phyloP scores from a whole-genome alignment of 1,140 invertebrate species.

The Cydia pomonella region DNA sequence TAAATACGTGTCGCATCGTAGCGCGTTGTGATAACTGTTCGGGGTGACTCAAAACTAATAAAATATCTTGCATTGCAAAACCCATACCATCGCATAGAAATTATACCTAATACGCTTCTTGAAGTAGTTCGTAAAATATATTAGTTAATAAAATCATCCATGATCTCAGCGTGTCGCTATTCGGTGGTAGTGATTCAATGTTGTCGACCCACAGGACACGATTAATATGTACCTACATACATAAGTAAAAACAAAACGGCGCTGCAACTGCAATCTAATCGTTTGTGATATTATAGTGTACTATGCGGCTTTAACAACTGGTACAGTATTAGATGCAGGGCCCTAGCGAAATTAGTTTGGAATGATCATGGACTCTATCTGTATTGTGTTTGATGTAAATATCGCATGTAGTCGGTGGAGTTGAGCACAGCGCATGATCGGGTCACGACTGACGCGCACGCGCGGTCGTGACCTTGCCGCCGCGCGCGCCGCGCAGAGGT shows the following conservation, averaged over 20 bases:
- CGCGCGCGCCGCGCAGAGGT: conserved; percentile 70
- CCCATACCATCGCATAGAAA: conserved; percentile 15
- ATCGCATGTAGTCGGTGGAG: conserved; percentile 44
- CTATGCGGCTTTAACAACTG: conserved; percentile 48
- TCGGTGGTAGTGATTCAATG: conserved; percentile 52
- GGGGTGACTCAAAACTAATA: neutral
- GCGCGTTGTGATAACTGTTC: neutral
- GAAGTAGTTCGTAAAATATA: conserved; percentile 2
- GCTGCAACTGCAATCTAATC: conserved; percentile 55
- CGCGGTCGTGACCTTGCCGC: conserved; percentile 78
- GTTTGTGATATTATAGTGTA: conserved; percentile 41
- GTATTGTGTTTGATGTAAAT: conserved; percentile 48
- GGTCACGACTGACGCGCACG: conserved; percentile 75
- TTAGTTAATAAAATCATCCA: conserved; percentile 53
- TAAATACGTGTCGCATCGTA: conserved; percentile 13
- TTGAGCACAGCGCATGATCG: conserved; percentile 54
- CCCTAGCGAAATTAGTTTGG: conserved; percentile 42
- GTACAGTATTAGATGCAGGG: conserved; percentile 50
- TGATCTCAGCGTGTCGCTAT: conserved; percentile 70
- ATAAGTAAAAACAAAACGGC: conserved; percentile 43
- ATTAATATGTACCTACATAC: neutral
- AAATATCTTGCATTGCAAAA: neutral
- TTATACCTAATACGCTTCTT: conserved; percentile 5
- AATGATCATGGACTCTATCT: conserved; percentile 60
- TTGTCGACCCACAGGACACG: conserved; percentile 33